Percentiles rank a stretch among this genome's conserved stretches.
Evolutionary conservation across 2,888 invertebrate genomes (phyloP).

Genomic region (Microctonus hyperodae): DNA sequence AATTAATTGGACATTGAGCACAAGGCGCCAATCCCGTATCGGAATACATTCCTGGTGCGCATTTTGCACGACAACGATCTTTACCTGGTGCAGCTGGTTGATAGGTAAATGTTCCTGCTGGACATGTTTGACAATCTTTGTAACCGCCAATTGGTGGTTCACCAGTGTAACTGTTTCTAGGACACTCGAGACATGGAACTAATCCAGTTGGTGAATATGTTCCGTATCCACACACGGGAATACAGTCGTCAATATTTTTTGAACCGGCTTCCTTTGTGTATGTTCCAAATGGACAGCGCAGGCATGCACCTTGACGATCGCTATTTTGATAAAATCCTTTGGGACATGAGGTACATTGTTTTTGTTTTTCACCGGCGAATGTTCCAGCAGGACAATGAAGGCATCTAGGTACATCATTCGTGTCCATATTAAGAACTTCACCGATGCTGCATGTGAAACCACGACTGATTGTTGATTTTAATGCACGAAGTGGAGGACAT

Average conservation of each 20-base stretch:
- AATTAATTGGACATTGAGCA: slow-evolving; percentile 89
- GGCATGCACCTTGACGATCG: slow-evolving; percentile 88
- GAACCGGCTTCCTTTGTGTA: slow-evolving; percentile 92
- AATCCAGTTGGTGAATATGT: slow-evolving; percentile 95
- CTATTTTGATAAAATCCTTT: slow-evolving; percentile 93
- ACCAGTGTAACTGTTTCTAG: slow-evolving; percentile 87
- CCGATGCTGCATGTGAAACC: slow-evolving; percentile 95
- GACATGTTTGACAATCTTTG: slow-evolving; percentile 93
- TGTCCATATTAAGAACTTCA: slow-evolving; percentile 93
- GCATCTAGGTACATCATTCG: slow-evolving; percentile 90
- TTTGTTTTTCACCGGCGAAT: slow-evolving; percentile 88
- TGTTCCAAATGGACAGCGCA: slow-evolving; percentile 90
- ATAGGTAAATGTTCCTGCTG: slow-evolving; percentile 87
- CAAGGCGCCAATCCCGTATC: slow-evolving; percentile 94
- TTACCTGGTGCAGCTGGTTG: slow-evolving; percentile 88
- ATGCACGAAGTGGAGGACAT: slow-evolving; percentile 89
- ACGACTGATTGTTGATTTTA: slow-evolving; percentile 82
- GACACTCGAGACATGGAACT: slow-evolving; percentile 93
- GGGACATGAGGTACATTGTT: slow-evolving; percentile 89
- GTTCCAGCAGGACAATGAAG: slow-evolving; percentile 97
- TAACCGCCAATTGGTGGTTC: slow-evolving; percentile 90
- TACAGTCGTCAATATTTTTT: slow-evolving; percentile 84
- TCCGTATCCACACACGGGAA: slow-evolving; percentile 95
- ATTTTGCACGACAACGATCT: slow-evolving; percentile 86
- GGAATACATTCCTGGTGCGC: slow-evolving; percentile 89